Percentiles rank a stretch among this genome's conserved stretches.
Evolutionary conservation across 2,113 vertebrate genomes (phyloP).

Genomic region (Entomyzon cyanotis): DNA sequence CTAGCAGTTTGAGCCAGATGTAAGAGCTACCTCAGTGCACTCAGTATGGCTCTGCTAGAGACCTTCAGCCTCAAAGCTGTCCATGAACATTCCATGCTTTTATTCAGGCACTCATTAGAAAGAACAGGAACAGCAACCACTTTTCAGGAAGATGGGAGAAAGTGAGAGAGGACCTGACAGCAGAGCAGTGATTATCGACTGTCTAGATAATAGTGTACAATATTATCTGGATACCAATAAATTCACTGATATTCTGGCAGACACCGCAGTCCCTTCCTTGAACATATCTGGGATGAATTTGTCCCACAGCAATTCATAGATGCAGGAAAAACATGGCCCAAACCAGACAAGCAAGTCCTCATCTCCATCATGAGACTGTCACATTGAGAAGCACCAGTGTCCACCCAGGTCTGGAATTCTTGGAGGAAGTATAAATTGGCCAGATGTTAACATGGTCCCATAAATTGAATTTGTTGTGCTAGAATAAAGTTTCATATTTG

Average conservation of each 20-base stretch:
- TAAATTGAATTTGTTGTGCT: not conserved
- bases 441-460: not conserved
- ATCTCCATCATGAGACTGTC: not conserved
- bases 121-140: not conserved
- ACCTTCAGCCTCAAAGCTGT: not conserved
- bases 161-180: not conserved
- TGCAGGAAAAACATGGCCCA: not conserved
- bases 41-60: not conserved
- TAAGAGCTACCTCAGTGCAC: not conserved
- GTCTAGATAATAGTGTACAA: not conserved
- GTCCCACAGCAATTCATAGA: not conserved
- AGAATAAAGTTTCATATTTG: not conserved
- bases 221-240: too few species aligned
- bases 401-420: not conserved
- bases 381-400: not conserved
- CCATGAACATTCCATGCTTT: not conserved
- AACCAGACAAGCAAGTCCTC: not conserved
- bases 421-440: not conserved
- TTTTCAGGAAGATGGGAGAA: not conserved
- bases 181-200: not conserved
- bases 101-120: not conserved
- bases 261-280: not conserved
- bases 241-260: not conserved
- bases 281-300: not conserved
- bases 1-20: not conserved